These are phyloP conservation scores for Gymnothorax reevesii DNA, from an alignment of 2,797 vertebrate species.

Conservation along the genomic window DNA sequence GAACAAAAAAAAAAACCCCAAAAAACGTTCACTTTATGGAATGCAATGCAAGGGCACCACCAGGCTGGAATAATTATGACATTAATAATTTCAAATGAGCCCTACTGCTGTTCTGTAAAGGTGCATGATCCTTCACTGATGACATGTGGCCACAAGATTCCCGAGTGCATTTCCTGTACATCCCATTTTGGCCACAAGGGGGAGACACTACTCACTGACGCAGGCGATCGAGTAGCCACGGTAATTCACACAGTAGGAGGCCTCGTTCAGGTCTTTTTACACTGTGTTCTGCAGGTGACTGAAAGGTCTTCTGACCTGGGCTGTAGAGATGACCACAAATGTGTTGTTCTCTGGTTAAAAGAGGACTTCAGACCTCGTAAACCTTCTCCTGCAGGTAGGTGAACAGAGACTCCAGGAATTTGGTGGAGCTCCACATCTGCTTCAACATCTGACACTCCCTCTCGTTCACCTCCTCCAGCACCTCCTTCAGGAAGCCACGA, in stretches of 20 bases:
- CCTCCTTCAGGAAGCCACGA: constrained; percentile 86
- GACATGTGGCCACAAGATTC: not conserved
- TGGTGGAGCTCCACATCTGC: constrained; percentile 95
- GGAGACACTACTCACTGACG: not conserved
- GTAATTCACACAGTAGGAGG: not conserved
- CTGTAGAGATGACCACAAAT: not conserved
- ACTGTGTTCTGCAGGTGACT: not conserved
- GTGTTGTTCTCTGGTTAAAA: not conserved
- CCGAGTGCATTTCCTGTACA: not conserved
- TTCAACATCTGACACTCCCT: constrained; percentile 95
- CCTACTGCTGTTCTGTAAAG: not conserved
- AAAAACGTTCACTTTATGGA: constrained; percentile 17
- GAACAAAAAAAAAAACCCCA: not conserved
- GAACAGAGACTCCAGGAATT: constrained; percentile 94
- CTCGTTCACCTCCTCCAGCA: constrained; percentile 92
- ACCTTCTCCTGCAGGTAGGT: constrained; percentile 92
- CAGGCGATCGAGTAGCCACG: not conserved
- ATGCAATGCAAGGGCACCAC: constrained; percentile 16
- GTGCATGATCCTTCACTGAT: not conserved
- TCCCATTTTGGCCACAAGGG: not conserved
- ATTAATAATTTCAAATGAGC: not conserved
- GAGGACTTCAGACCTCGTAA: constrained; percentile 72
- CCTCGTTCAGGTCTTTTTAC: constrained; percentile 52
- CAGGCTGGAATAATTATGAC: not conserved
- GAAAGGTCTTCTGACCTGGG: not conserved